Evolutionary conservation across 2,113 vertebrate genomes (phyloP).

Genomic region (Capra hircus): DNA sequence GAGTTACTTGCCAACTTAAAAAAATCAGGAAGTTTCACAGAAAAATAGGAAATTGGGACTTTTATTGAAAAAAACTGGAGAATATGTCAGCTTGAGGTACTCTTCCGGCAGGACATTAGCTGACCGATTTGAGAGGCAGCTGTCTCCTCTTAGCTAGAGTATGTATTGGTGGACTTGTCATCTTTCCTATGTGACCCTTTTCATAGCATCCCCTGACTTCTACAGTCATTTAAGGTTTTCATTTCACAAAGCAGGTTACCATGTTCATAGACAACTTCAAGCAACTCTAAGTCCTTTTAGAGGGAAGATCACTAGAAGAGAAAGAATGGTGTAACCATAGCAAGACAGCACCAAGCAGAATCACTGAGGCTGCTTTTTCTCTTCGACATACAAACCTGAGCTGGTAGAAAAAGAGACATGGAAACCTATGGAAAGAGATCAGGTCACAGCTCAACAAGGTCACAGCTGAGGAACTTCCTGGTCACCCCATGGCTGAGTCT

Average conservation of each 20-base stretch:
- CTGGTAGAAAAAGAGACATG: not conserved
- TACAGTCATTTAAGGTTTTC: fast-evolving
- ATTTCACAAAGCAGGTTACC: not conserved
- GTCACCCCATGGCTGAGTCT: not conserved
- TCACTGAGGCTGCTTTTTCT: fast-evolving
- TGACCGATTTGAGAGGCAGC: too few relatives aligned
- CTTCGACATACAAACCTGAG: not conserved
- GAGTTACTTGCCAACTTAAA: not conserved
- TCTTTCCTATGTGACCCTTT: not conserved
- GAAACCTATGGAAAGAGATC: not conserved
- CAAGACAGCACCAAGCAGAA: fast-evolving
- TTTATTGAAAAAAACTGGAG: not conserved
- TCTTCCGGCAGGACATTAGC: fast-evolving
- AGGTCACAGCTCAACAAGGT: fast-evolving
- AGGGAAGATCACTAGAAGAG: fast-evolving
- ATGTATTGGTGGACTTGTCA: fast-evolving
- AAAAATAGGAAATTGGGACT: not conserved
- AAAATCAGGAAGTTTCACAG: not conserved
- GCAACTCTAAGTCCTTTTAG: not conserved
- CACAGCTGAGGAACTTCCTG: not conserved
- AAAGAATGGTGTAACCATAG: fast-evolving
- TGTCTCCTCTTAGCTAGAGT: fast-evolving
- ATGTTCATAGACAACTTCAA: fast-evolving
- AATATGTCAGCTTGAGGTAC: not conserved
- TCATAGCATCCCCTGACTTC: fast-evolving